These are phyloP conservation scores for Vespertilio murinus DNA, from an alignment of 2,797 vertebrate species.

Conservation along the genomic window DNA sequence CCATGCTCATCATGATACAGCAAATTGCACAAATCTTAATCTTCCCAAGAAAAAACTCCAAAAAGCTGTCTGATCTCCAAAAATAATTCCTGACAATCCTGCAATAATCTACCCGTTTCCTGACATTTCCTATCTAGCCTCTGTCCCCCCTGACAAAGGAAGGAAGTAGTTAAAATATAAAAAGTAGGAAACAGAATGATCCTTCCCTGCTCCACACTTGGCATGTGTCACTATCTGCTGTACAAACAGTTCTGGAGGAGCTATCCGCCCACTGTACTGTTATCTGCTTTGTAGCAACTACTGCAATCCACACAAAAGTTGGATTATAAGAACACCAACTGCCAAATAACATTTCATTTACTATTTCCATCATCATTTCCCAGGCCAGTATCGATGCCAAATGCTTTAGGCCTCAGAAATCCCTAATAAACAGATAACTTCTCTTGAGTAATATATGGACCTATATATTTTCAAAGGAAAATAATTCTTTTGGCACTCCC, in stretches of 20 bases:
- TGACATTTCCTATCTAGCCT: neutral
- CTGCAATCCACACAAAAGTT: neutral
- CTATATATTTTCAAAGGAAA: conserved; percentile 17
- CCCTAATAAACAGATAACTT: neutral
- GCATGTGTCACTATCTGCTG: neutral
- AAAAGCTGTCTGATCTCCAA: neutral
- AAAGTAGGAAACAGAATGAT: neutral
- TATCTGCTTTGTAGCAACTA: neutral
- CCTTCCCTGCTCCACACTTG: neutral
- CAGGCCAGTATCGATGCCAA: neutral
- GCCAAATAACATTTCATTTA: neutral
- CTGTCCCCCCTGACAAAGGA: neutral
- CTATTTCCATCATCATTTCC: neutral
- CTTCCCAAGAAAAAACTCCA: neutral
- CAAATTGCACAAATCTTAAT: neutral
- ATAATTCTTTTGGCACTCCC: neutral
- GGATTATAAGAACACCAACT: neutral
- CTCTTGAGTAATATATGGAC: neutral
- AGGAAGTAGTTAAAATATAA: neutral
- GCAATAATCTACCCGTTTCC: neutral
- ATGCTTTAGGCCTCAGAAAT: neutral
- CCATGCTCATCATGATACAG: neutral
- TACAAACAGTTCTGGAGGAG: neutral
- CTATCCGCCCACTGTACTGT: neutral
- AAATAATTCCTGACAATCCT: conserved; percentile 29